Evolutionary conservation across 2,113 vertebrate genomes (phyloP).

Genomic region (Etheostoma spectabile): DNA sequence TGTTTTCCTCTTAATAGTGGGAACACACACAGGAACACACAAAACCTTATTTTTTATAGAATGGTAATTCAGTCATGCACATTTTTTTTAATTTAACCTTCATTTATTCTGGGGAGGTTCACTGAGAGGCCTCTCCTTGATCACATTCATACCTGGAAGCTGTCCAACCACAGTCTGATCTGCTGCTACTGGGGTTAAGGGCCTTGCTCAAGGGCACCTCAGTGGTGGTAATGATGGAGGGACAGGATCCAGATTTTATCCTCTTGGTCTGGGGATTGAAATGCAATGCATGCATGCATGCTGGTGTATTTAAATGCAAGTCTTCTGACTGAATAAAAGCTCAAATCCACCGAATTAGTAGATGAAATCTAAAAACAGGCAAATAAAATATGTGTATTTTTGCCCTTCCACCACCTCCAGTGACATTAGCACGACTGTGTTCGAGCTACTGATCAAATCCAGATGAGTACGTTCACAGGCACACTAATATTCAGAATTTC

Average conservation of each 20-base stretch:
- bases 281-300: no score
- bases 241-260: no score
- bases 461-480: not conserved
- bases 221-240: no score
- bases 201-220: no score
- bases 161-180: no score
- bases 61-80: not conserved
- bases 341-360: not conserved
- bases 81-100: not conserved
- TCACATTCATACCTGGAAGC: no score
- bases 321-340: slow-evolving; percentile 1
- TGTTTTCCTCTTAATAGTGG: slow-evolving; percentile 47
- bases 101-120: no score
- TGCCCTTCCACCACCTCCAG: not conserved
- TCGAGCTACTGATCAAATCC: not conserved
- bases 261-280: no score
- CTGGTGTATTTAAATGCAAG: not conserved
- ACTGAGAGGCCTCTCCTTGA: no score
- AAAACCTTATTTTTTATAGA: not conserved
- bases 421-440: not conserved
- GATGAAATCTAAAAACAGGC: not conserved
- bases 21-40: not conserved
- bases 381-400: not conserved
- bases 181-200: no score
- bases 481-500: no score